phyloP scores from a whole-genome alignment of 2,113 vertebrate genomes.

The Siniperca chuatsi region DNA sequence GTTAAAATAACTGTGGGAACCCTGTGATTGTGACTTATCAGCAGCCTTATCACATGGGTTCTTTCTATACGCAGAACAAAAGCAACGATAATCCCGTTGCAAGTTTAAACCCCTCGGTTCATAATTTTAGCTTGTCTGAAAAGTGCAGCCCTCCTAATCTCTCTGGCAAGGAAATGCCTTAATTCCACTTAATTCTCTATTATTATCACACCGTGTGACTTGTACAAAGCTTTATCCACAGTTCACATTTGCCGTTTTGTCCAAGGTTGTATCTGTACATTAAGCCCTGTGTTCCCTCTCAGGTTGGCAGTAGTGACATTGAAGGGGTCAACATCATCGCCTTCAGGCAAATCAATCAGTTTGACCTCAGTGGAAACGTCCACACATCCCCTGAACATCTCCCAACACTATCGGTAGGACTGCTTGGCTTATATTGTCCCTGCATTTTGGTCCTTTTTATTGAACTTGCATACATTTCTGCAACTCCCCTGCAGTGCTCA shows the following conservation, averaged over 20 bases:
- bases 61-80: conserved; percentile 66
- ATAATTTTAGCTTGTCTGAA: conserved; percentile 62
- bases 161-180: conserved; percentile 58
- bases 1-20: conserved; percentile 70
- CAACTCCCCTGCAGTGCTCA: too few species aligned
- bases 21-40: conserved; percentile 62
- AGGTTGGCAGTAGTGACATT: conserved; percentile 94
- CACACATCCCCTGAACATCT: conserved; percentile 93
- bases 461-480: neutral
- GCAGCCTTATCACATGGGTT: conserved; percentile 63
- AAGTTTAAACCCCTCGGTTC: conserved; percentile 66
- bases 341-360: conserved; percentile 97
- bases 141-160: conserved; percentile 64
- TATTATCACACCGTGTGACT: conserved; percentile 66
- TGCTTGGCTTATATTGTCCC: rapidly evolving
- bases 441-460: neutral
- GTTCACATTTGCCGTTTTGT: conserved; percentile 27
- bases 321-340: conserved; percentile 95
- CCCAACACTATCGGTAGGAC: conserved; percentile 91
- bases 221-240: conserved; percentile 30
- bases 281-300: conserved; percentile 54
- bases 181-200: conserved; percentile 72
- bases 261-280: neutral
- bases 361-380: conserved; percentile 97
- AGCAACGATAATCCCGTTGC: conserved; percentile 63